These are phyloP conservation scores for Physella acuta DNA, from an alignment of 1,140 invertebrate species.

Conservation along the genomic window DNA sequence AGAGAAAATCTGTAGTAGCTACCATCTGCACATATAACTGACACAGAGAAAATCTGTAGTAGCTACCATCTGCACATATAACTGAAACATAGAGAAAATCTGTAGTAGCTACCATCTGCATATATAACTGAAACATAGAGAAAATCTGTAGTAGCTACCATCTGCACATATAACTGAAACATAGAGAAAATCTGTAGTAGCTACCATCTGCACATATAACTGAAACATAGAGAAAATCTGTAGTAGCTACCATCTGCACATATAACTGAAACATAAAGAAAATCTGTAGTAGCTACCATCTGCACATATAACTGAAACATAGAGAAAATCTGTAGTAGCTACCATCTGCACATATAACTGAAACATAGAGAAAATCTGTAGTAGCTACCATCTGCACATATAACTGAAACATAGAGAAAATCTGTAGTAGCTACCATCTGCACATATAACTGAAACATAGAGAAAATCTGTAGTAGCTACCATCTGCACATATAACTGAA, in stretches of 20 bases:
- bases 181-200: constrained; percentile 96
- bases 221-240: constrained; percentile 83
- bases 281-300: constrained; percentile 98
- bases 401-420: constrained; percentile 77
- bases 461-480: constrained; percentile 95
- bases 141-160: constrained; percentile 96
- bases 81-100: constrained; percentile 79
- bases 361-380: constrained; percentile 90
- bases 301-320: constrained; percentile 76
- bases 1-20: constrained; percentile 97
- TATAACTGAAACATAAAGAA: constrained; percentile 74
- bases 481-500: constrained; percentile 84
- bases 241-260: constrained; percentile 97
- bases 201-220: constrained; percentile 91
- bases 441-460: constrained; percentile 80
- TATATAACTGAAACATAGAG: constrained; percentile 79
- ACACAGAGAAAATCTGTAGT: constrained; percentile 90
- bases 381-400: constrained; percentile 96
- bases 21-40: constrained; percentile 87
- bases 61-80: constrained; percentile 94
- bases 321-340: constrained; percentile 97
- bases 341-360: constrained; percentile 87
- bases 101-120: constrained; percentile 96
- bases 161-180: constrained; percentile 81
- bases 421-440: constrained; percentile 96